phyloP scores from a whole-genome alignment of 1,140 invertebrate genomes.

The Rhopalosiphum padi region DNA sequence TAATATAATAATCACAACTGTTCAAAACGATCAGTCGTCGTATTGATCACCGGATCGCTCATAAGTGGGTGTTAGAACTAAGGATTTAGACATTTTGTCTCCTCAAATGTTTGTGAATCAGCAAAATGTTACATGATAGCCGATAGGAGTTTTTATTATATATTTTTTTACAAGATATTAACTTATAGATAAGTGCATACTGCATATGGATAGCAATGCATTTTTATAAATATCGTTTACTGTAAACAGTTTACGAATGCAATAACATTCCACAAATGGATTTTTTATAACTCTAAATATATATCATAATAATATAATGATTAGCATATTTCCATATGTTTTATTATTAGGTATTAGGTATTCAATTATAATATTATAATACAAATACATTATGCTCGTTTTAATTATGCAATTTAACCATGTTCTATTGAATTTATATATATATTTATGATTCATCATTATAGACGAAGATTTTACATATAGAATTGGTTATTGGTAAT shows the following conservation, averaged over 20 bases:
- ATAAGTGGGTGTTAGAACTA: no score
- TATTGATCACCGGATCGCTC: no score
- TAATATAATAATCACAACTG: neutral
- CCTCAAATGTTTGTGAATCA: neutral
- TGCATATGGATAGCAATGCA: neutral
- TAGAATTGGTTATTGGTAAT: neutral
- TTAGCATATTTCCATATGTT: no score
- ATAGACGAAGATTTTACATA: neutral
- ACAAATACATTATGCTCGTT: neutral
- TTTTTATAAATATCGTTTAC: neutral
- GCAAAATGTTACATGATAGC: neutral
- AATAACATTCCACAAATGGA: no score
- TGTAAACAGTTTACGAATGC: no score
- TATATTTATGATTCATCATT: neutral
- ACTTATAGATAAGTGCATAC: neutral
- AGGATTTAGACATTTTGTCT: neutral
- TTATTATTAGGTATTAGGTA: neutral
- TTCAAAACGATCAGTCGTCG: no score
- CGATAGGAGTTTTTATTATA: neutral
- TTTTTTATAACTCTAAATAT: no score
- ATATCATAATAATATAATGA: neutral
- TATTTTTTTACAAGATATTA: neutral
- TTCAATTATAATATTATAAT: neutral
- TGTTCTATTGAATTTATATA: neutral
- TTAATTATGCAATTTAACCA: neutral